Conservation (phyloP, 2,888 invertebrate species). For the Hyposoter didymator region DNA sequence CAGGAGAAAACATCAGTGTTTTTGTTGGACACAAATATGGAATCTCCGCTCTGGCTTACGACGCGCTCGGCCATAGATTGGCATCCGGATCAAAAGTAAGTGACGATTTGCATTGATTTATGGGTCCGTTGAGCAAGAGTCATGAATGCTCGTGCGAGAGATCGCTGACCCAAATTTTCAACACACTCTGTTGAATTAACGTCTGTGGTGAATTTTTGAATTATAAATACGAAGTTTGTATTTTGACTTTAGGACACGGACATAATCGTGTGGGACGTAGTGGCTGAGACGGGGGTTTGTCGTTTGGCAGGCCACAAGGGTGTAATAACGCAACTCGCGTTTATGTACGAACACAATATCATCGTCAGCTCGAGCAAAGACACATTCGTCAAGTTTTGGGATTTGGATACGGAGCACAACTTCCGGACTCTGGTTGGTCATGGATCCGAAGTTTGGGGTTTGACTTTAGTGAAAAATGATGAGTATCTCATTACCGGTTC, state of each 20-base stretch:
- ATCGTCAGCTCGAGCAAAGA: slow-evolving; percentile 96
- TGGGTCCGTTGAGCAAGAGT: too few species aligned
- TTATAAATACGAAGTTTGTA: background rate
- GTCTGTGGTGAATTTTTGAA: too few species aligned
- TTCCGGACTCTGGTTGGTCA: slow-evolving; percentile 97
- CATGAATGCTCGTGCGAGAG: background rate
- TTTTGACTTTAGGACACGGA: slow-evolving; percentile 91
- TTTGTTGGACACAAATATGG: slow-evolving; percentile 95
- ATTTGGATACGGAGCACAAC: slow-evolving; percentile 96
- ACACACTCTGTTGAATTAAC: background rate
- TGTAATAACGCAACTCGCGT: slow-evolving; percentile 92
- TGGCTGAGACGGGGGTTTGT: slow-evolving; percentile 95
- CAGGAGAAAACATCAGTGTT: slow-evolving; percentile 89
- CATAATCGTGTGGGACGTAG: slow-evolving; percentile 97
- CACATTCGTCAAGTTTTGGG: slow-evolving; percentile 98
- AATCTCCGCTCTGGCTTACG: slow-evolving; percentile 93
- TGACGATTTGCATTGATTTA: background rate
- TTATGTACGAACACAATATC: slow-evolving; percentile 89
- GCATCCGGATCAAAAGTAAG: slow-evolving; percentile 94
- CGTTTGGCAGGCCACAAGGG: slow-evolving; percentile 97
- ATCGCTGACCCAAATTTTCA: too few species aligned
- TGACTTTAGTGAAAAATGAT: slow-evolving; percentile 91
- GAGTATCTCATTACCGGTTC: slow-evolving; percentile 95
- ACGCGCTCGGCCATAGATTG: slow-evolving; percentile 92
- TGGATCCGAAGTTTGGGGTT: slow-evolving; percentile 95